Evolutionary conservation across 2,797 vertebrate genomes (phyloP).

Genomic region (Chanos chanos): DNA sequence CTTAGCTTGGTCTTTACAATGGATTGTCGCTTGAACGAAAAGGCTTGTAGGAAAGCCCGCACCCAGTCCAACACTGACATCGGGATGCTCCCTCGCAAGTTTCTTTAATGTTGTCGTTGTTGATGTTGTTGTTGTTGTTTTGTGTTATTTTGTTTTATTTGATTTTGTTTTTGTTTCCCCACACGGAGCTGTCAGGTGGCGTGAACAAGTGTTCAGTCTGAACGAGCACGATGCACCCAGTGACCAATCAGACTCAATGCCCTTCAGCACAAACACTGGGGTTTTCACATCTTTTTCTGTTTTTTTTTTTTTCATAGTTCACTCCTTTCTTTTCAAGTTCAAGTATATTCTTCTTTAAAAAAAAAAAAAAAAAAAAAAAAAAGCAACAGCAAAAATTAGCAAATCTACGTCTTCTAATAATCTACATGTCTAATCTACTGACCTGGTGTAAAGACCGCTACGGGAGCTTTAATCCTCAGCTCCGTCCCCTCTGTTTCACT

Average conservation of each 20-base stretch:
- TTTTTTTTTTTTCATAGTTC: slow-evolving; percentile 38
- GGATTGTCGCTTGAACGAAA: slow-evolving; percentile 80
- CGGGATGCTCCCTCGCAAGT: slow-evolving; percentile 38
- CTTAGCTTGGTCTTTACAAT: slow-evolving; percentile 75
- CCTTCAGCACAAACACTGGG: slow-evolving; percentile 50
- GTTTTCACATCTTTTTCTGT: slow-evolving; percentile 33
- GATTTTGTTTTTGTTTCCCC: slow-evolving; percentile 42
- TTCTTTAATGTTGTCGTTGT: background rate
- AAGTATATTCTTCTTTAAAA: slow-evolving; percentile 64
- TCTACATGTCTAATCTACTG: slow-evolving; percentile 64
- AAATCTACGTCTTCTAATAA: slow-evolving; percentile 69
- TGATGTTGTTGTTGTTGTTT: slow-evolving; percentile 39
- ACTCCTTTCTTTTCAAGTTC: slow-evolving; percentile 65
- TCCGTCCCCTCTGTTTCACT: slow-evolving; percentile 59
- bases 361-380: slow-evolving; percentile 32
- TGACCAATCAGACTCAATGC: slow-evolving; percentile 67
- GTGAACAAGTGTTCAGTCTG: slow-evolving; percentile 67
- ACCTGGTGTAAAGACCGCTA: slow-evolving; percentile 69
- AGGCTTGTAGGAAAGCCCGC: slow-evolving; percentile 68
- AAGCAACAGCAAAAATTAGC: slow-evolving; percentile 69
- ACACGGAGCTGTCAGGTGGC: slow-evolving; percentile 57
- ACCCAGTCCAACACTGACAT: slow-evolving; percentile 69
- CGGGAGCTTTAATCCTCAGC: slow-evolving; percentile 69
- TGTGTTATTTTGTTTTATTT: slow-evolving; percentile 33
- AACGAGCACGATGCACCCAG: slow-evolving; percentile 60